Evolutionary conservation across 2,797 vertebrate species (phyloP).

Genomic region (Rhinoraja longicauda): DNA sequence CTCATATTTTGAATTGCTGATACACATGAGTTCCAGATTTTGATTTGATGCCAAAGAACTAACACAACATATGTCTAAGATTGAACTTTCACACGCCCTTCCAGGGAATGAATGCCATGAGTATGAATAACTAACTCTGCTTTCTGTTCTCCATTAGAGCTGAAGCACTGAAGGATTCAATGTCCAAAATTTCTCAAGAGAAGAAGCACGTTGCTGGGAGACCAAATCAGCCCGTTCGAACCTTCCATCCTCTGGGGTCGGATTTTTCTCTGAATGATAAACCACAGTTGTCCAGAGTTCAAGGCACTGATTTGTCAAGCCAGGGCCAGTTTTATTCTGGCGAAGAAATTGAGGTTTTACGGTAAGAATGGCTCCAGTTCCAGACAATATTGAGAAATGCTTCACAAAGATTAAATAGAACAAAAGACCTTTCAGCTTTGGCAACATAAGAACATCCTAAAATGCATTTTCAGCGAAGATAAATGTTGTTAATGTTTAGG

Average conservation of each 20-base stretch:
- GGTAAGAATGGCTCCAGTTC: slow-evolving; percentile 58
- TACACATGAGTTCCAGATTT: background rate
- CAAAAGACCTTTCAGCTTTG: background rate
- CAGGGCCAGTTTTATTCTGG: slow-evolving; percentile 82
- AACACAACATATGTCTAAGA: background rate
- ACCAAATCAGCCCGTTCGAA: slow-evolving; percentile 62
- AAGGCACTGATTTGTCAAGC: slow-evolving; percentile 68
- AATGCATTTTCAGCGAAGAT: background rate
- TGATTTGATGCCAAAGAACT: background rate
- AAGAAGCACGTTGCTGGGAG: slow-evolving; percentile 61
- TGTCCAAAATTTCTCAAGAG: slow-evolving; percentile 67
- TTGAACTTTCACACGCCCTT: background rate
- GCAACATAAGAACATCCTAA: background rate
- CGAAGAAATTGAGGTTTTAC: slow-evolving; percentile 94
- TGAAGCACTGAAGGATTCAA: slow-evolving; percentile 82
- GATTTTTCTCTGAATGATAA: slow-evolving; percentile 81
- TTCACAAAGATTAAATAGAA: background rate
- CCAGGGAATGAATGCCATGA: too few relatives aligned
- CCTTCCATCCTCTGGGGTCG: slow-evolving; percentile 79
- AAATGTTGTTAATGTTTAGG: background rate
- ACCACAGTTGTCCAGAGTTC: slow-evolving; percentile 70
- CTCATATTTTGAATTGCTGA: background rate
- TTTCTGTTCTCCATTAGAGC: slow-evolving; percentile 63
- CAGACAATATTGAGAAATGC: too few relatives aligned
- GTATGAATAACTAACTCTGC: slow-evolving; percentile 19